Evolutionary conservation across 2,797 vertebrate genomes (phyloP).

Genomic region (Coilia nasus): DNA sequence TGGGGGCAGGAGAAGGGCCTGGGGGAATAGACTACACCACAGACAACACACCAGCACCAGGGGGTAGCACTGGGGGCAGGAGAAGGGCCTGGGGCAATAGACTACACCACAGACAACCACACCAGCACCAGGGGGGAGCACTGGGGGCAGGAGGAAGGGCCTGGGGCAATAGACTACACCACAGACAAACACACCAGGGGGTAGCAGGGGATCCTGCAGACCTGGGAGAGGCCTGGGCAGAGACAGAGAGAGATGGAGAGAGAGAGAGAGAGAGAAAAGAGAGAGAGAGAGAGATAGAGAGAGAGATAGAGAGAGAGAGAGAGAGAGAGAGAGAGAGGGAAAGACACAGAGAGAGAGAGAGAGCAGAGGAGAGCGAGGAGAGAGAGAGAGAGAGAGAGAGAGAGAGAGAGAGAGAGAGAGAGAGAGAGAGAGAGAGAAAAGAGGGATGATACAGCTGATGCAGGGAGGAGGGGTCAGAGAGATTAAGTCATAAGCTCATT

Average conservation of each 20-base stretch:
- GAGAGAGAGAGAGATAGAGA: background rate
- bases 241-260: background rate
- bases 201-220: background rate
- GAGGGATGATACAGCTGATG: constrained; percentile 24
- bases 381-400: constrained; percentile 28
- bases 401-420: background rate
- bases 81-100: constrained; percentile 9
- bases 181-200: no score
- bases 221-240: background rate
- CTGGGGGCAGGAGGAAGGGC: background rate
- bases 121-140: no score
- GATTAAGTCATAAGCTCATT: background rate
- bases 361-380: no score
- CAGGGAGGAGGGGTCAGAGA: constrained; percentile 7
- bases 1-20: no score
- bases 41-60: no score
- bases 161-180: constrained; percentile 1
- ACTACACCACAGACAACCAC: background rate
- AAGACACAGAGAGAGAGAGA: background rate
- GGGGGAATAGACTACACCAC: no score
- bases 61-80: no score
- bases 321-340: background rate
- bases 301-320: background rate
- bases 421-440: constrained; percentile 20
- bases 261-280: background rate